A percentile compares a stretch with the other conserved stretches of the same genome.
These are phyloP conservation scores for Neocrepidodera transversa DNA, from an alignment of 2,888 invertebrate species.

Conservation along the genomic window DNA sequence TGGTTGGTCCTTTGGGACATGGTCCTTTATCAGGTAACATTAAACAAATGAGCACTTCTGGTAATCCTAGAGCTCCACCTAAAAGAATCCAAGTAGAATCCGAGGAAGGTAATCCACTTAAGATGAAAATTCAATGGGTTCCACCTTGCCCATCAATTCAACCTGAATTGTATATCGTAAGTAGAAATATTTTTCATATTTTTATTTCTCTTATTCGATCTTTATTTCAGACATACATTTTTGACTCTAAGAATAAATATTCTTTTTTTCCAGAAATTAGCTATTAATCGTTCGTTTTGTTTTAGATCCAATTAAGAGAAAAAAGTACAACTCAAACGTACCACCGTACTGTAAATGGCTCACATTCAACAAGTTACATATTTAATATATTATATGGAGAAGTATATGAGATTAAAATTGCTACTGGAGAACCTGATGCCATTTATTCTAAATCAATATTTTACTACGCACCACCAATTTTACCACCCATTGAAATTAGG, in stretches of 20 bases:
- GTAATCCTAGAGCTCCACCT: constrained; percentile 72
- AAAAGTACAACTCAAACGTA: constrained; percentile 58
- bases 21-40: constrained; percentile 69
- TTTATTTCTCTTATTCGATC: background rate
- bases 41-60: constrained; percentile 43
- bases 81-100: constrained; percentile 67
- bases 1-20: constrained; percentile 69
- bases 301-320: constrained; percentile 57
- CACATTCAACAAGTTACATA: constrained; percentile 51
- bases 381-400: constrained; percentile 63
- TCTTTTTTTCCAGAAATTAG: no score
- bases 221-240: background rate
- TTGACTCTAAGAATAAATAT: no score
- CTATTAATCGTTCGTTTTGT: no score
- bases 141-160: constrained; percentile 68
- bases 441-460: constrained; percentile 61
- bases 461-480: constrained; percentile 65
- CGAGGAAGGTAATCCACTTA: constrained; percentile 54
- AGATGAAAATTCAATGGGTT: constrained; percentile 73
- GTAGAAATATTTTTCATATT: constrained; percentile 45
- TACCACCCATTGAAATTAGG: constrained; percentile 70
- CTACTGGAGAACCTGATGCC: constrained; percentile 61
- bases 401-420: constrained; percentile 63
- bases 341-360: constrained; percentile 43
- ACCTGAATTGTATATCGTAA: constrained; percentile 66